Conservation (phyloP, 2,797 vertebrate genomes). For the Eutrigla gurnardus region DNA sequence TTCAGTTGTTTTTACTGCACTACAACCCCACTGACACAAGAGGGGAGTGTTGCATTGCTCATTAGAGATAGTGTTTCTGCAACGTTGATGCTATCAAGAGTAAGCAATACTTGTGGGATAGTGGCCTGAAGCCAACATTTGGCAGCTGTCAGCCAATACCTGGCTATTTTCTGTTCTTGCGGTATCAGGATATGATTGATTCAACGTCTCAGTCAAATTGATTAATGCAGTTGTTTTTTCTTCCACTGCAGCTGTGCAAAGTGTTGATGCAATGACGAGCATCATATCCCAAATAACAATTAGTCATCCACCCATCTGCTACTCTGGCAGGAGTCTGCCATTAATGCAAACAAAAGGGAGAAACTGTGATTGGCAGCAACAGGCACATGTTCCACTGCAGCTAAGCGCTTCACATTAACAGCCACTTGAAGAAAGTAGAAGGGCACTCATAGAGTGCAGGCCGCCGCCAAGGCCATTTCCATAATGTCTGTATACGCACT, state of each 20-base stretch:
- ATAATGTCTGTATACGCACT: background rate
- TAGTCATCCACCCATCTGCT: slow-evolving; percentile 41
- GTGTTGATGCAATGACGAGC: slow-evolving; percentile 8
- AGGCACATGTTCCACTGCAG: slow-evolving; percentile 14
- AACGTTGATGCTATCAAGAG: background rate
- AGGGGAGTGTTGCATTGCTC: slow-evolving; percentile 68
- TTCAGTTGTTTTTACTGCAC: slow-evolving; percentile 38
- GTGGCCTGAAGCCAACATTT: background rate
- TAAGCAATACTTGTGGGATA: background rate
- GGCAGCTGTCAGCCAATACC: background rate
- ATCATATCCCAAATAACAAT: slow-evolving; percentile 32
- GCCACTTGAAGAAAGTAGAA: slow-evolving; percentile 12
- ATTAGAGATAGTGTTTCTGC: background rate
- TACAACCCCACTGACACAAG: slow-evolving; percentile 70
- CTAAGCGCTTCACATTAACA: slow-evolving; percentile 18
- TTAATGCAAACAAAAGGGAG: slow-evolving; percentile 30
- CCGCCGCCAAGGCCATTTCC: background rate
- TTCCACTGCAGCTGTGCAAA: slow-evolving; percentile 10
- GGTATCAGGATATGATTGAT: too few relatives aligned
- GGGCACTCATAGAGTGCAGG: background rate
- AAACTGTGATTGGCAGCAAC: slow-evolving; percentile 17
- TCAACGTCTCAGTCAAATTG: too few relatives aligned
- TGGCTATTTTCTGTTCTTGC: too few relatives aligned
- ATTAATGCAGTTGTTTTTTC: too few relatives aligned
- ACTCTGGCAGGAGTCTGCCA: slow-evolving; percentile 36